Percentiles rank a stretch among this genome's conserved stretches.
These are phyloP conservation scores for Hippocampus mohnikei DNA, from an alignment of 2,113 vertebrate genomes.

Conservation along the genomic window DNA sequence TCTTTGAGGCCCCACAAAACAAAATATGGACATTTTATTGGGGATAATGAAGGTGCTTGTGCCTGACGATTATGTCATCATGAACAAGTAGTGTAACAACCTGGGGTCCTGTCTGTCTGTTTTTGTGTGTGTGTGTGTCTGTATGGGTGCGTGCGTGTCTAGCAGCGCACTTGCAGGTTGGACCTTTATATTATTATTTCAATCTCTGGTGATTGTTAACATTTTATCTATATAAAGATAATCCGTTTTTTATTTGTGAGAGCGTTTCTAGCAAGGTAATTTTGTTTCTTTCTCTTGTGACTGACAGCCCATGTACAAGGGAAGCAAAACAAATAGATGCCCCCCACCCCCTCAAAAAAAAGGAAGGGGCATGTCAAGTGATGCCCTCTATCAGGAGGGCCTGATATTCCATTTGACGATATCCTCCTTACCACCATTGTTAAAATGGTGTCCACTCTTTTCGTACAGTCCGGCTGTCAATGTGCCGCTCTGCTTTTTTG, in stretches of 20 bases:
- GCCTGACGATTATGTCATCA: conserved; percentile 24
- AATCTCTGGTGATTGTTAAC: conserved; percentile 68
- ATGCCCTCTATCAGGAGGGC: conserved; percentile 53
- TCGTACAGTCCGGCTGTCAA: conserved; percentile 37
- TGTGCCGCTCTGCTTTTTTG: conserved; percentile 34
- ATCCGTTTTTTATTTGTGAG: conserved; percentile 61
- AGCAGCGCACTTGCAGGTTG: conserved; percentile 42
- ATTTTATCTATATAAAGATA: conserved; percentile 73
- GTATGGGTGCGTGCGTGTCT: conserved; percentile 29
- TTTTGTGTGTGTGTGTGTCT: conserved; percentile 32
- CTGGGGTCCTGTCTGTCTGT: conserved; percentile 48
- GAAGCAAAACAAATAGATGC: conserved; percentile 53
- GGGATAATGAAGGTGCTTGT: conserved; percentile 27
- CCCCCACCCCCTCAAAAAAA: not conserved
- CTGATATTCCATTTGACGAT: conserved; percentile 63
- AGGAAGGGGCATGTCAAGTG: conserved; percentile 48
- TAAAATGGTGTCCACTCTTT: conserved; percentile 45
- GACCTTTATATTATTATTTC: conserved; percentile 59
- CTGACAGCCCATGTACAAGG: conserved; percentile 37
- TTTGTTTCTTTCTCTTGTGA: conserved; percentile 52
- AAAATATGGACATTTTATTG: conserved; percentile 25
- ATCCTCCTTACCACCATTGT: conserved; percentile 53
- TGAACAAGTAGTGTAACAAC: conserved; percentile 50
- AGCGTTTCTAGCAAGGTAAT: conserved; percentile 50
- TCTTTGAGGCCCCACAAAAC: conserved; percentile 28